Percentiles rank a stretch among this genome's conserved stretches.
phyloP scores from a whole-genome alignment of 1,140 invertebrate genomes.

The Calliphora vicina region DNA sequence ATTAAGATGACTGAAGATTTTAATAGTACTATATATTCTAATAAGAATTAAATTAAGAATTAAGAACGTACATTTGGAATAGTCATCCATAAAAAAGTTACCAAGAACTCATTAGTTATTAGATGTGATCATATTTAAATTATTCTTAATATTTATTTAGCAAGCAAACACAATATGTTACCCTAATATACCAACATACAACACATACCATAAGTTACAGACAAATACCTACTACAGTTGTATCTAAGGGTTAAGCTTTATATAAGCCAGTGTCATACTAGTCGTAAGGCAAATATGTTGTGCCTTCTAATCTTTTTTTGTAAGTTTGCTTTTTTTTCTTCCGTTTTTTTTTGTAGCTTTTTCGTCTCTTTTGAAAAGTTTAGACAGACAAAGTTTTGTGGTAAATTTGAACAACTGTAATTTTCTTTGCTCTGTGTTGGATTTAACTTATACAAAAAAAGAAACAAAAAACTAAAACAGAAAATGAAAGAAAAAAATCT shows the following conservation, averaged over 20 bases:
- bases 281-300: slow-evolving; percentile 20
- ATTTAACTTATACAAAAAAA: neutral
- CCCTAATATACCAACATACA: neutral
- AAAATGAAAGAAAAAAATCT: too few species aligned
- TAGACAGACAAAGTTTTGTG: slow-evolving; percentile 20
- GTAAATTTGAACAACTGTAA: slow-evolving; percentile 28
- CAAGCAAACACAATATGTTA: neutral
- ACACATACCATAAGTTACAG: neutral
- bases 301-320: slow-evolving; percentile 19
- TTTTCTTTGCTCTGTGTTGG: neutral
- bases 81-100: too few species aligned
- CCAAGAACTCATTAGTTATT: too few species aligned
- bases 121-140: too few species aligned
- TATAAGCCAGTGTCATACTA: slow-evolving; percentile 30
- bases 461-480: neutral
- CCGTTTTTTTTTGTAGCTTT: neutral
- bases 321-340: neutral
- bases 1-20: too few species aligned
- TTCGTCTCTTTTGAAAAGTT: neutral
- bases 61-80: too few species aligned
- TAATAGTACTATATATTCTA: too few species aligned
- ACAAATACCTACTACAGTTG: neutral
- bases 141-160: neutral
- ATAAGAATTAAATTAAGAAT: too few species aligned
- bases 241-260: slow-evolving; percentile 25